Percentiles rank a stretch among this genome's conserved stretches.
Evolutionary conservation across 1,140 invertebrate genomes (phyloP).

Genomic region (Schlechtendalia chinensis): DNA sequence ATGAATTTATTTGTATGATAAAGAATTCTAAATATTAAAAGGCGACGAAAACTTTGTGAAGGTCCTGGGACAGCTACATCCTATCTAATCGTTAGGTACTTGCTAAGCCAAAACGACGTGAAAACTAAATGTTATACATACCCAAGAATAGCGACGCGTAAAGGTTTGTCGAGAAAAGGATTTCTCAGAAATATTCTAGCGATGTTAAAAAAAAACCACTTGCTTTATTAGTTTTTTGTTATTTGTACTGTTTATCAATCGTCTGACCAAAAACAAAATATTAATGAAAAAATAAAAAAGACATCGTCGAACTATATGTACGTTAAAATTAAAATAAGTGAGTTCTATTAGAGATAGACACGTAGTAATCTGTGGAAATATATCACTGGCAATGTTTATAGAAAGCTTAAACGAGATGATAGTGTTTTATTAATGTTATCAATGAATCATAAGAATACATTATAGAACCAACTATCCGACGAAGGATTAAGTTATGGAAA

Average conservation of each 20-base stretch:
- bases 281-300: too few species aligned
- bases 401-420: neutral
- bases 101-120: neutral
- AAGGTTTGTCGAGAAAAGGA: neutral
- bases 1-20: too few species aligned
- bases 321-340: too few species aligned
- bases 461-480: neutral
- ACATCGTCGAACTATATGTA: too few species aligned
- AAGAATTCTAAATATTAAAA: constrained; percentile 29
- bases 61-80: neutral
- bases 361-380: too few species aligned
- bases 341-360: too few species aligned
- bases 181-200: neutral
- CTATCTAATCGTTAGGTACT: too few species aligned
- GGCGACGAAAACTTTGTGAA: neutral
- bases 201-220: neutral
- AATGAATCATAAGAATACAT: neutral
- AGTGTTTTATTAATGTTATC: neutral
- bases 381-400: neutral
- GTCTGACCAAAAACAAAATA: neutral
- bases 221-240: constrained; percentile 14
- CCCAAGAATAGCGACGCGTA: neutral
- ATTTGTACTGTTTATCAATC: too few species aligned
- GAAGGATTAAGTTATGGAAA: neutral
- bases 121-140: neutral